Conservation (phyloP, 1,140 invertebrate species). For the Nymphalis io region DNA sequence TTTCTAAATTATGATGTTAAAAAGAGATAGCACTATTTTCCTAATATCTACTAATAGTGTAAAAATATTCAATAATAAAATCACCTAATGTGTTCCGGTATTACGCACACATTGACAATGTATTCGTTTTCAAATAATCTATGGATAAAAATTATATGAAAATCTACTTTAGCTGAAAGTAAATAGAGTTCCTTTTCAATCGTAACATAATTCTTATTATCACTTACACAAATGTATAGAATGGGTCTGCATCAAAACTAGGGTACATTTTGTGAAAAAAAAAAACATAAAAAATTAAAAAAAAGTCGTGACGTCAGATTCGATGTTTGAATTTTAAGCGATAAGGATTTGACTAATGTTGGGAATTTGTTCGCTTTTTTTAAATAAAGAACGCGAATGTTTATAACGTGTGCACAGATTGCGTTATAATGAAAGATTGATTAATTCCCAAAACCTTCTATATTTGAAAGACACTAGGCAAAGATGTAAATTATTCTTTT, state of each 20-base stretch:
- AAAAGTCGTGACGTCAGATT: conserved; percentile 22
- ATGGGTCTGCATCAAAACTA: conserved; percentile 37
- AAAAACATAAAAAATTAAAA: conserved; percentile 36
- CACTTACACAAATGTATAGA: conserved; percentile 16
- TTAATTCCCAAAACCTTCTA: no score
- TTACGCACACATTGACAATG: conserved; percentile 43
- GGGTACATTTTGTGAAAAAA: conserved; percentile 42
- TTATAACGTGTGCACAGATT: no score
- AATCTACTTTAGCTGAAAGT: conserved; percentile 20
- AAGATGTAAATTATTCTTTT: no score
- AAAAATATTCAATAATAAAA: conserved; percentile 24
- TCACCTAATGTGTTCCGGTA: conserved; percentile 36
- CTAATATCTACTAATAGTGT: not conserved
- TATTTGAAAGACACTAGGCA: no score
- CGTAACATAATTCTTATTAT: not conserved
- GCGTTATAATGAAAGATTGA: no score
- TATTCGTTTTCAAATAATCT: conserved; percentile 51
- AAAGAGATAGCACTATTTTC: not conserved
- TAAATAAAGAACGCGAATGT: not conserved
- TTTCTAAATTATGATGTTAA: no score
- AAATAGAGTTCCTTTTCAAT: conserved; percentile 26
- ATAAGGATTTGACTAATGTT: not conserved
- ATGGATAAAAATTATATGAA: conserved; percentile 16
- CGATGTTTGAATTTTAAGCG: conserved; percentile 34
- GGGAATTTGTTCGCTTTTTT: not conserved